Evolutionary conservation across 2,113 vertebrate genomes (phyloP).

Genomic region (Pelvicachromis taeniatus): DNA sequence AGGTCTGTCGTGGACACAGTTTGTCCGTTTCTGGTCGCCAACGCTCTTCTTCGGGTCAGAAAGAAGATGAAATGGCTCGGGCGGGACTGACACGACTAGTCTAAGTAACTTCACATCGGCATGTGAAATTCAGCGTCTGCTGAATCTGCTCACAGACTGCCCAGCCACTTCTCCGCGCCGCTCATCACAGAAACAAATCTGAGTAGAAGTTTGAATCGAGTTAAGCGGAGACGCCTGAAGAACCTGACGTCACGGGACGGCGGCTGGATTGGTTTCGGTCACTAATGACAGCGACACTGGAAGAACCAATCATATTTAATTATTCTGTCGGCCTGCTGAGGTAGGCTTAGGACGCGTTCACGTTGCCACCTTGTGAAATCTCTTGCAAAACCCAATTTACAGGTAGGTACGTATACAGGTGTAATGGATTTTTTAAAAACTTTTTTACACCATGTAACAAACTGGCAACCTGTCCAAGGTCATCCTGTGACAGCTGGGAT

Average conservation of each 20-base stretch:
- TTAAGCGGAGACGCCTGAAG: background rate
- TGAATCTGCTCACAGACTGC: background rate
- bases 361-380: background rate
- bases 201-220: conserved; percentile 31
- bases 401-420: background rate
- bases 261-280: background rate
- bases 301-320: conserved; percentile 25
- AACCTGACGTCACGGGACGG: background rate
- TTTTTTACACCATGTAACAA: too few relatives aligned
- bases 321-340: conserved; percentile 20
- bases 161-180: background rate
- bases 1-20: background rate
- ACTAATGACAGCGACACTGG: background rate
- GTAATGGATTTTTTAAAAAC: background rate
- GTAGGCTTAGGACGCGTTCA: background rate
- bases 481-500: too few relatives aligned
- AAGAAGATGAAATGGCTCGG: background rate
- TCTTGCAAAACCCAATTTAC: background rate
- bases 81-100: background rate
- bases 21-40: background rate
- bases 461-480: too few relatives aligned
- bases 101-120: background rate
- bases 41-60: background rate
- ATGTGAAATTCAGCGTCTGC: background rate
- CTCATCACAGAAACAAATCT: background rate